Base-by-base conservation (phyloP, 2,888 invertebrate genomes). In the Onthophagus sagittarius region DNA sequence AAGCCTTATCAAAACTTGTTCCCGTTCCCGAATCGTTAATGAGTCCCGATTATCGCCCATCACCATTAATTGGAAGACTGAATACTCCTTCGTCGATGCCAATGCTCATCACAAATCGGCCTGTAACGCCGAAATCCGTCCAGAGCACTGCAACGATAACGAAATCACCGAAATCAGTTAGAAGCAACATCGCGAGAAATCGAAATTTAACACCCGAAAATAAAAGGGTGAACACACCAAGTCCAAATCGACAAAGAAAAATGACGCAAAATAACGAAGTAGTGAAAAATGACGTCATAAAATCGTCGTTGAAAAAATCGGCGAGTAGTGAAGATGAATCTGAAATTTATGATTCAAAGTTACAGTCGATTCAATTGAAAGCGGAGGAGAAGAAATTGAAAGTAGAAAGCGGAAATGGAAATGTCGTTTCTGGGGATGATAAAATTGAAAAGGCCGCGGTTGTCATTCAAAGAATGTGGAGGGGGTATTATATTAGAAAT, bases 11-110 rank as follows among this genome's bases (percentile, higher is more conserved):
- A 0, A 95, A 94, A 85, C 91, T 95, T 88, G 93, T 95, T 0
- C 95, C 95, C 0, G 95, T 95, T 32, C 95, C 95, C 0, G 95
- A 95, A 83, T 93, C 94, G 0, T 86, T 95, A 0, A 94, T 94
- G 93, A 94, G 94, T 81, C 94, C 94, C 0, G 94, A 94, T 83
- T 92, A 92, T 83, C 89, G 85, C 62, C 86, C 86, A 15, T 73
- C 81, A 0, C 79, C 82, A 9, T 73, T 83, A 67, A 77, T 81
- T 32, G 80, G 79, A 70, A 77, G 79, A 72, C 71, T 80, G 62
- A 78, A 69, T 32, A 75, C 77, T 5, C 76, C 78, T 15, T 76
- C 77, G 15, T 74, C 79, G 14, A 78, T 77, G 72, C 76, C 77
- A 70, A 76, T 77, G 62, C 75, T 78, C n/a, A 70, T 73, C 5